Evolutionary conservation across 2,797 vertebrate species (phyloP), one percentile per base, ranked within the genome.

Genomic region (Hapalemur alaotrensis): DNA sequence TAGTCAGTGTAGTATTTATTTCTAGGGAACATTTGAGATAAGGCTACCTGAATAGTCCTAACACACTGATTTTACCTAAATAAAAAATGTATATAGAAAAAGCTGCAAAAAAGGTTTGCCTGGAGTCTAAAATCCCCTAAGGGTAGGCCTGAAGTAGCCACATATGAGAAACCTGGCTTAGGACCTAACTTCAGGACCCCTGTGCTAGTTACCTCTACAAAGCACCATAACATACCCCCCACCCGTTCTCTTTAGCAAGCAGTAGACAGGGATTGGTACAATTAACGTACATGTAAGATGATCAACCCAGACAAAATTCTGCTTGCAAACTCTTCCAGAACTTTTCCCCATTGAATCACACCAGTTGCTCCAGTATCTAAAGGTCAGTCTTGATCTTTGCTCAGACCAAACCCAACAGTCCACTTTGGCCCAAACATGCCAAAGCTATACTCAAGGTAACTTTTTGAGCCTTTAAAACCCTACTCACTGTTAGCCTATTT

Each of bases 201-300:
- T 57, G 0, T 13, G 30, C 6, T 30, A 76, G 43, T 52, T 32
- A 32, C 18, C 10, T 70, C 17, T 20, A 14, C 1, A 91, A 46
- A 13, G 0, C 2, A 23, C 1, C 9, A 13, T 13, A 52, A 43
- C 11, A 10, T 2, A 2, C 20, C 8, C 2, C 7, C 0, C 3
- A 20, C 13, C 14, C 28, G 30, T 38, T 7, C 17, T 48, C 17
- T 41, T 81, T n/a, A 78, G 41, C 5, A 88, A 30, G 7, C 3
- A n/a, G 30, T 25, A 30, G 69, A 8, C 10, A 59, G 46, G 13
- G 17, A 46, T 2, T n/a, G 13, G 12, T 15, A 22, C 2, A 67
- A 57, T 32, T 54, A 61, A 48, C 30, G 52, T 28, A 8, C 35
- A 13, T 20, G 1, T 46, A 91, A 63, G 20, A 73, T 17, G 20